These are phyloP conservation scores for Lamellibrachia satsuma DNA, from an alignment of 2,888 invertebrate species.

Conservation along the genomic window DNA sequence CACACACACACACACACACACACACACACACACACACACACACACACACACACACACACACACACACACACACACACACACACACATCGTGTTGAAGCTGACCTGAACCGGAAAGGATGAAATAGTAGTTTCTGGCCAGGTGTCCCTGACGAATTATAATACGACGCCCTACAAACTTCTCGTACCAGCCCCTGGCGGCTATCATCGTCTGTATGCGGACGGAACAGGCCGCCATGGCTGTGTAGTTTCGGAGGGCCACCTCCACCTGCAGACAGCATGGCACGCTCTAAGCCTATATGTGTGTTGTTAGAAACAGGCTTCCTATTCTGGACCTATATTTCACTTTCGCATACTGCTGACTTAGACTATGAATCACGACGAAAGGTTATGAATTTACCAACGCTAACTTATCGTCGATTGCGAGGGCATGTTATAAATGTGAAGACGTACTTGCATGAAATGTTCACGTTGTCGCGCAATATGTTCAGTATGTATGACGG, in stretches of 20 bases:
- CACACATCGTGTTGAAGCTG: background rate
- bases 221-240: slow-evolving; percentile 34
- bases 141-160: slow-evolving; percentile 56
- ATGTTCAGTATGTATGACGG: too few species aligned
- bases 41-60: too few species aligned
- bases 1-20: too few species aligned
- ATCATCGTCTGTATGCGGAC: slow-evolving; percentile 37
- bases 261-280: slow-evolving; percentile 25
- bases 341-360: background rate
- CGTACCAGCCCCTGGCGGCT: slow-evolving; percentile 37
- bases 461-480: too few species aligned
- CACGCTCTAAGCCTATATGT: background rate
- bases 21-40: too few species aligned
- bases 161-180: slow-evolving; percentile 49
- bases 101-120: slow-evolving; percentile 57
- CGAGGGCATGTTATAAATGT: too few species aligned
- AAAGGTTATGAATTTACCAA: too few species aligned
- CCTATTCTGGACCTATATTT: background rate
- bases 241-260: slow-evolving; percentile 32
- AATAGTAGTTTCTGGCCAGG: slow-evolving; percentile 54
- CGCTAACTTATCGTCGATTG: too few species aligned
- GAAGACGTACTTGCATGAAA: too few species aligned
- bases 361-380: background rate
- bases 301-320: background rate
- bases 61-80: too few species aligned